These are phyloP conservation scores for Amblyraja radiata DNA, from an alignment of 2,797 vertebrate genomes.

Conservation along the genomic window DNA sequence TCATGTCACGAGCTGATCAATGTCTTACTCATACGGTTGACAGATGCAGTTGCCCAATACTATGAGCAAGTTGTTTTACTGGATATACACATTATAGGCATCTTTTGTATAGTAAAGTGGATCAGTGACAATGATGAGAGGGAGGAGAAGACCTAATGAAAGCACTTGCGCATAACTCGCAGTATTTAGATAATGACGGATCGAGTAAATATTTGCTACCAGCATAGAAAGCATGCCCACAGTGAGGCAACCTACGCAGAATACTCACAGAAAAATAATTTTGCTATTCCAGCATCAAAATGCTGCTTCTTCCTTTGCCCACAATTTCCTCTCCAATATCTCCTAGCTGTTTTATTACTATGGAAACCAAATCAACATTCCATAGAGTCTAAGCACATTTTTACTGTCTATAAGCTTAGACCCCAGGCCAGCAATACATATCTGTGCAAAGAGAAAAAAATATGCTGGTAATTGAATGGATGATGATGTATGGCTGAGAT, in stretches of 20 bases:
- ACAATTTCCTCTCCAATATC: constrained; percentile 47
- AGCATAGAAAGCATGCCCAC: not conserved
- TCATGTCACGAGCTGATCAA: not conserved
- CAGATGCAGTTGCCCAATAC: not conserved
- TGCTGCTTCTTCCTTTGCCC: constrained; percentile 44
- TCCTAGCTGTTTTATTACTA: constrained; percentile 41
- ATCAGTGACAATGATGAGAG: not conserved
- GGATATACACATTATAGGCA: not conserved
- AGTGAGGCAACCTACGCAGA: not conserved
- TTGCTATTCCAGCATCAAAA: constrained; percentile 24
- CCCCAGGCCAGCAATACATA: constrained; percentile 38
- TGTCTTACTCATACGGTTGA: not conserved
- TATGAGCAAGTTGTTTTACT: not conserved
- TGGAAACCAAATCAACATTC: constrained; percentile 42
- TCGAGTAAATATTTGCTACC: not conserved
- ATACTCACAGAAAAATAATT: constrained; percentile 14
- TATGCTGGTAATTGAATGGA: constrained; percentile 57
- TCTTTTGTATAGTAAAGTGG: not conserved
- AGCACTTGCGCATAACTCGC: not conserved
- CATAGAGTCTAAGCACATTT: constrained; percentile 41
- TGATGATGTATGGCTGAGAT: constrained; percentile 58
- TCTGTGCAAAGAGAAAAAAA: constrained; percentile 36
- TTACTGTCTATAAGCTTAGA: constrained; percentile 36
- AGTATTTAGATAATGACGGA: not conserved
- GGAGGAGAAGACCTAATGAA: not conserved